Conservation (phyloP, 2,888 invertebrate genomes). For the Orthosia gracilis region DNA sequence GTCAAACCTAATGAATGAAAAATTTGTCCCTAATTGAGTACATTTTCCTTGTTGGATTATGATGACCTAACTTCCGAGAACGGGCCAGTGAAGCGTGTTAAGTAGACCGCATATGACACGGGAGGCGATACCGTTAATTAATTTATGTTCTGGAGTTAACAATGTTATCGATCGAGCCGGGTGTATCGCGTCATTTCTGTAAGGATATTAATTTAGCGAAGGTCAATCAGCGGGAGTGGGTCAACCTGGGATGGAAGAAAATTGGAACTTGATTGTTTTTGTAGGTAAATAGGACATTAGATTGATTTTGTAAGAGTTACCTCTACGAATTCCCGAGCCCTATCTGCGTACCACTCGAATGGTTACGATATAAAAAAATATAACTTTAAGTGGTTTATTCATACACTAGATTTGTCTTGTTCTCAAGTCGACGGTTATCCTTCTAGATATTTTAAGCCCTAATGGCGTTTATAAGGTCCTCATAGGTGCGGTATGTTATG, state of each 20-base stretch:
- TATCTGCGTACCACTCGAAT: background rate
- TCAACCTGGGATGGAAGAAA: slow-evolving; percentile 41
- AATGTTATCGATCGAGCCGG: slow-evolving; percentile 63
- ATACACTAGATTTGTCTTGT: too few species aligned
- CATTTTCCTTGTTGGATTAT: slow-evolving; percentile 52
- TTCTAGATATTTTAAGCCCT: too few species aligned
- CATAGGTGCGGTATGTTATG: too few species aligned
- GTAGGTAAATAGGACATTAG: background rate
- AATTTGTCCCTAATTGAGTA: slow-evolving; percentile 34
- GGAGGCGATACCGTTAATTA: slow-evolving; percentile 60
- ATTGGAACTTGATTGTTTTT: background rate
- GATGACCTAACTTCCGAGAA: slow-evolving; percentile 55
- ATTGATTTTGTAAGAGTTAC: background rate
- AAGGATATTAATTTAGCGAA: slow-evolving; percentile 59
- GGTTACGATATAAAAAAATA: too few species aligned
- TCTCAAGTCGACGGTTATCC: too few species aligned
- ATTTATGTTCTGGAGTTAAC: slow-evolving; percentile 66
- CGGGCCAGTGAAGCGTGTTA: slow-evolving; percentile 31
- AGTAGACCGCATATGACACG: slow-evolving; percentile 59
- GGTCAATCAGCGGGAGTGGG: slow-evolving; percentile 47
- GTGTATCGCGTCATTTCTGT: slow-evolving; percentile 50
- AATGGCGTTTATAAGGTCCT: too few species aligned
- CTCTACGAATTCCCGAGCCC: background rate
- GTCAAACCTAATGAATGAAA: slow-evolving; percentile 37
- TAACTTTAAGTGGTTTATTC: too few species aligned